These are phyloP conservation scores for Reticulitermes lucifugus DNA, from an alignment of 2,888 invertebrate species.

Conservation along the genomic window DNA sequence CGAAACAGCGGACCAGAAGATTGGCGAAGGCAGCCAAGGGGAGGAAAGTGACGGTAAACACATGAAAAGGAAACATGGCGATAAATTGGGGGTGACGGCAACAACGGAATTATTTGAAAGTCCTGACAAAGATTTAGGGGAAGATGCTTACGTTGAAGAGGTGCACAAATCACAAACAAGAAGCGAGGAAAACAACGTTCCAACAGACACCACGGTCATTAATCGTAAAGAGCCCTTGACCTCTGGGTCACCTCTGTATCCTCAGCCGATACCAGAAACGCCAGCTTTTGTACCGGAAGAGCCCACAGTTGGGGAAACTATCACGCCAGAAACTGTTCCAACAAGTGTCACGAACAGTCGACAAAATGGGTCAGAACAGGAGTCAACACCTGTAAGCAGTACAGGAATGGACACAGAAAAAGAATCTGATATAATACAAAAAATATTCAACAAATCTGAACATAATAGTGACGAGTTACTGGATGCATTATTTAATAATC, in stretches of 20 bases:
- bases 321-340: not conserved
- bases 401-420: not conserved
- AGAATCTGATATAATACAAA: not conserved
- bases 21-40: not conserved
- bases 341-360: not conserved
- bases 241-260: not conserved
- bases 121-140: not conserved
- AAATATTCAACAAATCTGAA: not conserved
- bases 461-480: not conserved
- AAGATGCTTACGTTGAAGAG: conserved; percentile 40
- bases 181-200: not conserved
- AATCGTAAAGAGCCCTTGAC: not conserved
- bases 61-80: not conserved
- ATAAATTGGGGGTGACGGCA: not conserved
- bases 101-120: conserved; percentile 2
- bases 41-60: not conserved
- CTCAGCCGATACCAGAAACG: conserved; percentile 7
- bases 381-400: not conserved
- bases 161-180: not conserved
- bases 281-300: not conserved
- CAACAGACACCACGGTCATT: not conserved
- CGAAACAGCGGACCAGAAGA: not conserved
- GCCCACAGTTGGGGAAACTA: not conserved
- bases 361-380: not conserved
- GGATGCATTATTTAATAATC: not conserved